Percentiles rank a stretch among this genome's conserved stretches.
phyloP scores from a whole-genome alignment of 2,888 invertebrate genomes.

The Mesoligia furuncula region DNA sequence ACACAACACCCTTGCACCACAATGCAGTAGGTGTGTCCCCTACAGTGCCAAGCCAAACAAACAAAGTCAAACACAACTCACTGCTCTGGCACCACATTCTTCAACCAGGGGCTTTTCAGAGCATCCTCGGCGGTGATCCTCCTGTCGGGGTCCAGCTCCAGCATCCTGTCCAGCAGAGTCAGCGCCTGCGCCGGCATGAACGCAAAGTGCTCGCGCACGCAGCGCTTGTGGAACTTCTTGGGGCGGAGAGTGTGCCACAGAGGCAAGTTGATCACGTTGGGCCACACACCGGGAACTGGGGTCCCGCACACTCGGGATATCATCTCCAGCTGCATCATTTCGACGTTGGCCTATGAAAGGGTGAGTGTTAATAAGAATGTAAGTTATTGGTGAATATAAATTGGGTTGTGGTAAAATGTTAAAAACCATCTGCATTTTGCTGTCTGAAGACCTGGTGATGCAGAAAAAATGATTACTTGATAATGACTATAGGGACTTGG shows the following conservation, averaged over 20 bases:
- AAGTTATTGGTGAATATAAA: not conserved
- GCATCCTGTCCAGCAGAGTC: constrained; percentile 98
- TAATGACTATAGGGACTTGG: not conserved
- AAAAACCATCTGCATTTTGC: not conserved
- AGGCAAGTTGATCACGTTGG: constrained; percentile 97
- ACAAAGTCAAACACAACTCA: constrained; percentile 83
- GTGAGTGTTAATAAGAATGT: not conserved
- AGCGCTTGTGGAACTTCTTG: constrained; percentile 96
- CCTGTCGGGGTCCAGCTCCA: constrained; percentile 98
- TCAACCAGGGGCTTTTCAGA: constrained; percentile 97
- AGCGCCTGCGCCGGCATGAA: constrained; percentile 97
- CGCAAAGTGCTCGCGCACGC: constrained; percentile 97
- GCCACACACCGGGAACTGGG: constrained; percentile 99
- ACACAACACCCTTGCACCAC: not conserved
- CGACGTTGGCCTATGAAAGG: constrained; percentile 94
- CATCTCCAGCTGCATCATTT: constrained; percentile 97
- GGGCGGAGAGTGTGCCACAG: constrained; percentile 97
- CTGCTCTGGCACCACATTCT: constrained; percentile 97
- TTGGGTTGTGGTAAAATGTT: not conserved
- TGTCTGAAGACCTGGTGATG: not conserved
- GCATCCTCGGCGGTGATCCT: constrained; percentile 98
- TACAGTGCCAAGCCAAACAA: constrained; percentile 69
- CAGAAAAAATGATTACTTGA: not conserved
- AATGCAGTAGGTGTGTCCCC: not conserved
- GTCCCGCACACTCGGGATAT: constrained; percentile 98